Base-by-base conservation (phyloP, 2,888 invertebrate genomes). In the Scrobipalpa atriplicella region DNA sequence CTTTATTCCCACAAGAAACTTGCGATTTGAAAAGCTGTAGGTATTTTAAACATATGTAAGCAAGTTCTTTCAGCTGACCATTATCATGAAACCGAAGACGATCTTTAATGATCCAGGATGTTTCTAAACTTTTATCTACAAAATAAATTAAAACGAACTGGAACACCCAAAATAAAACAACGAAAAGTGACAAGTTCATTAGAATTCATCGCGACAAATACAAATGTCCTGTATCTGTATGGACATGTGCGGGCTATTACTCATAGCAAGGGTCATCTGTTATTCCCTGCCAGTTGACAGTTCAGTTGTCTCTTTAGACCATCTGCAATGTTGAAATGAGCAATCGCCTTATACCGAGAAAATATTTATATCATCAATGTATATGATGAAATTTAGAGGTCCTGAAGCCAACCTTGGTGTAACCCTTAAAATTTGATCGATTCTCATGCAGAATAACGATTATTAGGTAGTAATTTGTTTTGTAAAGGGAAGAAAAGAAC, bases 181-280 rank as follows among this genome's bases (percentile, higher is more conserved):
- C 47, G 6, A n/a, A 47, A 47, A n/a, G n/a, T 16, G n/a, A 47
- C n/a, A 47, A n/a, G n/a, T 47, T 47, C 47, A 47, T 47, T 47
- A n/a, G 47, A 13, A 54, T 54, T 54, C 19, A 54, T 19, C 21
- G 19, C 54, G 21, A 54, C 19, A 19, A 3, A 19, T 54, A 54
- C 54, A 54, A 54, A 54, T 54, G 54, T 54, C 18, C 19, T 8
- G 29, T 19, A 54, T 54, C 19, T 8, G 29, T 19, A 54, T 54
- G 54, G 54, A 54, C 54, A 54, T 54, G 54, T 54, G 54, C 19
- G 19, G 54, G 19, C 18, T 21, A 54, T 54, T 54, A 54, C 19
- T 54, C 54, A 54, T 54, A 11, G 19, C 18, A 54, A 21, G 11
- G 54, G 54, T 54, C 54, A 54, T 54, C 54, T 19, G 11, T 43